Conservation (phyloP, 1,140 invertebrate genomes). For the Achatina immaculata region DNA sequence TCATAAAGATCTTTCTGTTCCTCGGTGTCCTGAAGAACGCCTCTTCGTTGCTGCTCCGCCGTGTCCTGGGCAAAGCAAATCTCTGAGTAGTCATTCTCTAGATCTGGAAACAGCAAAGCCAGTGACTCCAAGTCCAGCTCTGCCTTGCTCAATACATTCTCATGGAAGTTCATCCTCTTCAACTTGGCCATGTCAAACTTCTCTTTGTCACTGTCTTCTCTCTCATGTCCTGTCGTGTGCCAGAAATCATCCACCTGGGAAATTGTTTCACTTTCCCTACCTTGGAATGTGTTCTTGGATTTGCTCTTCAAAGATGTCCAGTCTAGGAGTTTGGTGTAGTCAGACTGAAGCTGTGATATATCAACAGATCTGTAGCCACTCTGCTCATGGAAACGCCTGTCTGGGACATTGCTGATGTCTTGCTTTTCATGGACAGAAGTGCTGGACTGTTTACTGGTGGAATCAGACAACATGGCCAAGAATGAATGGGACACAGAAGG, state of each 20-base stretch:
- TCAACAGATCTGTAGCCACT: no score
- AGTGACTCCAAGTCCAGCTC: conserved; percentile 50
- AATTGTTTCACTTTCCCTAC: conserved; percentile 57
- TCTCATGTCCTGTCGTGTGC: conserved; percentile 46
- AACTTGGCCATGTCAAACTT: conserved; percentile 44
- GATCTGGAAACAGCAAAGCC: conserved; percentile 43
- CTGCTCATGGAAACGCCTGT: no score
- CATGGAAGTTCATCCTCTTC: conserved; percentile 48
- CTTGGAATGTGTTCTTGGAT: conserved; percentile 47
- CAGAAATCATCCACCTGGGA: conserved; percentile 49
- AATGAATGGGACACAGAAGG: no score
- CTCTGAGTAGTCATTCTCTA: conserved; percentile 50
- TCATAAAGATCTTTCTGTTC: not conserved
- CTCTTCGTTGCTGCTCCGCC: conserved; percentile 58
- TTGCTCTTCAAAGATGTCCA: conserved; percentile 53
- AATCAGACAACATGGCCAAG: no score
- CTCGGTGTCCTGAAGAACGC: conserved; percentile 53
- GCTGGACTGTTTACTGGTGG: no score
- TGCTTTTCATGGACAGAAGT: no score
- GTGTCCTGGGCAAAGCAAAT: conserved; percentile 57
- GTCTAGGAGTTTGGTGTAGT: conserved; percentile 55
- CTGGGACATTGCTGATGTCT: no score
- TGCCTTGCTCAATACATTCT: conserved; percentile 50
- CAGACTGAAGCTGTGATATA: conserved; percentile 48
- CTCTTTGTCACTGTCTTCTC: conserved; percentile 41